These are phyloP conservation scores for Salmo trutta DNA, from an alignment of 2,797 vertebrate genomes.

Conservation along the genomic window DNA sequence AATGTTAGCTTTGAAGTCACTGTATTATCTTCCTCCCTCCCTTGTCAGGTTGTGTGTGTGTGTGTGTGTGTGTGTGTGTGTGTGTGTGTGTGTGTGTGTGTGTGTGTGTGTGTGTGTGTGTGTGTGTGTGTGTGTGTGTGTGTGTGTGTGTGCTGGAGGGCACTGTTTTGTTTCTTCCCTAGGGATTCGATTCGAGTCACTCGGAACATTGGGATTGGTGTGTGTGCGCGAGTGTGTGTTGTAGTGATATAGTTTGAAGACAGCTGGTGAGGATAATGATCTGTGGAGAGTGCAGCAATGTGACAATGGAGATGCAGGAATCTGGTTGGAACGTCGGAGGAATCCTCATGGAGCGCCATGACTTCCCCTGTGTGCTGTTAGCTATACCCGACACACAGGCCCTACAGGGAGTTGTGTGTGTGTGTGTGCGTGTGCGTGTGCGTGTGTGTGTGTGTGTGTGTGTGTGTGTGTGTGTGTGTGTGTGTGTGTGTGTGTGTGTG, in stretches of 20 bases:
- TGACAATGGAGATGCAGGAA: conserved; percentile 61
- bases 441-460: conserved; percentile 6
- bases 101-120: conserved; percentile 6
- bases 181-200: neutral
- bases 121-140: conserved; percentile 7
- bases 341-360: conserved; percentile 15
- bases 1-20: neutral
- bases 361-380: neutral
- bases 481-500: neutral
- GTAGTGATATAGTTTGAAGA: conserved; percentile 12
- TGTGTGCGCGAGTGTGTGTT: neutral
- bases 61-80: neutral
- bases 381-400: neutral
- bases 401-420: neutral
- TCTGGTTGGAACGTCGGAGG: conserved; percentile 31
- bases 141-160: neutral
- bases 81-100: neutral
- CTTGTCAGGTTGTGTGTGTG: neutral
- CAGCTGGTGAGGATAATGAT: conserved; percentile 65
- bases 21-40: neutral
- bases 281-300: conserved; percentile 59
- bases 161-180: neutral
- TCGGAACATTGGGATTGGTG: neutral
- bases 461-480: conserved; percentile 5
- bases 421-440: neutral